These are phyloP conservation scores for Takifugu bimaculatus DNA, from an alignment of 2,113 vertebrate genomes.

Conservation along the genomic window DNA sequence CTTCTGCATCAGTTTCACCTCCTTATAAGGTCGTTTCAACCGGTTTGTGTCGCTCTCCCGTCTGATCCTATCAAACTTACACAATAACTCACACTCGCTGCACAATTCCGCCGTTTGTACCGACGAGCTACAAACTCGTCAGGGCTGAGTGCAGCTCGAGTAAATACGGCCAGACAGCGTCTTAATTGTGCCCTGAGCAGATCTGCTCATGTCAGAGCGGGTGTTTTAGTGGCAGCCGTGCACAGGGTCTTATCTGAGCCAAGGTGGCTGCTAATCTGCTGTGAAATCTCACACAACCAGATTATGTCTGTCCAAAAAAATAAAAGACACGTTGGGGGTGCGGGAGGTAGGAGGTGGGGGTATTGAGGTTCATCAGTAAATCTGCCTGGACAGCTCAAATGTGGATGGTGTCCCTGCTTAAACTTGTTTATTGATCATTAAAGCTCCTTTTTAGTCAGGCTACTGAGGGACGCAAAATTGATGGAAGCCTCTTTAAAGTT, in stretches of 20 bases:
- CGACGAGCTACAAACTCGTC: too few species aligned
- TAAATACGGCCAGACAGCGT: constrained; percentile 63
- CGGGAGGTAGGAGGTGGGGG: constrained; percentile 8
- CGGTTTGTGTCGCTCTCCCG: background rate
- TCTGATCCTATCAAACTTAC: constrained; percentile 16
- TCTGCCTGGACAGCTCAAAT: too few species aligned
- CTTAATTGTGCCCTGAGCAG: constrained; percentile 68
- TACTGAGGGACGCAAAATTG: background rate
- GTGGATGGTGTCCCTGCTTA: too few species aligned
- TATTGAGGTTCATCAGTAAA: constrained; percentile 3
- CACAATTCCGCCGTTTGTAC: background rate
- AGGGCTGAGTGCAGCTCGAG: constrained; percentile 44
- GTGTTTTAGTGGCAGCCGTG: constrained; percentile 55
- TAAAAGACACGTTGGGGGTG: background rate
- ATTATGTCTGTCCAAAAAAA: constrained; percentile 47
- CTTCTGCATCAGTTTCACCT: constrained; percentile 15
- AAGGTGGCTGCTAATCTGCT: constrained; percentile 67
- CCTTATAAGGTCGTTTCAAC: background rate
- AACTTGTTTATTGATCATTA: too few species aligned
- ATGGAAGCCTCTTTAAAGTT: constrained; percentile 29
- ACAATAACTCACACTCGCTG: background rate
- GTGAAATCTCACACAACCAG: constrained; percentile 58
- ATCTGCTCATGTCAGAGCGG: constrained; percentile 59
- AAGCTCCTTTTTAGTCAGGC: background rate
- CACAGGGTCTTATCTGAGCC: constrained; percentile 57